These are phyloP conservation scores for Echinarachnius parma DNA, from an alignment of 53 echinoderm and acorn worm genomes.

Conservation along the genomic window DNA sequence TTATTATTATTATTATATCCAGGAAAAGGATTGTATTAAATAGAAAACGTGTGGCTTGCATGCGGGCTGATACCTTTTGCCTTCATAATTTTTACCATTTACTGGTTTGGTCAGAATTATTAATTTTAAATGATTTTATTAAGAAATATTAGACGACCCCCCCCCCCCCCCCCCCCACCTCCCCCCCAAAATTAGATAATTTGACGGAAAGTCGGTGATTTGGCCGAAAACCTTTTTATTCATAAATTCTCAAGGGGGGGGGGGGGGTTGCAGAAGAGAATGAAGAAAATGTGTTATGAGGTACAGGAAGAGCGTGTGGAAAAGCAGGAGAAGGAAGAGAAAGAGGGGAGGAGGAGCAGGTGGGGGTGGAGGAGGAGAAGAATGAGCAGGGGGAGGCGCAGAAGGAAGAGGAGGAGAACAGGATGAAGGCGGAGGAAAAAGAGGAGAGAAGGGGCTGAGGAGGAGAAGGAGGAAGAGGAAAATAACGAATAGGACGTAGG, in stretches of 20 bases:
- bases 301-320: not conserved
- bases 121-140: no score
- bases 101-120: no score
- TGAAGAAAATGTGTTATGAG: not conserved
- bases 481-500: no score
- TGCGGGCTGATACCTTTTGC: no score
- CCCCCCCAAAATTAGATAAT: no score
- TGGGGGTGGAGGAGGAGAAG: not conserved
- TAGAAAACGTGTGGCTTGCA: no score
- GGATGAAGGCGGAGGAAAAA: not conserved
- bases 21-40: no score
- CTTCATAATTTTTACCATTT: no score
- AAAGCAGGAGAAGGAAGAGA: not conserved
- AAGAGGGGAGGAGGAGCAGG: not conserved
- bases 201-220: not conserved
- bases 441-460: not conserved
- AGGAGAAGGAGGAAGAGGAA: not conserved
- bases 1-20: no score
- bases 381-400: not conserved
- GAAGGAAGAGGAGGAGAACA: not conserved
- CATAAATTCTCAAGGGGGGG: not conserved
- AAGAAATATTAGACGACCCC: no score
- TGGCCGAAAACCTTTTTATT: not conserved
- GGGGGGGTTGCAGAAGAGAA: not conserved
- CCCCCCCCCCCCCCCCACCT: no score